phyloP scores from a whole-genome alignment of 2,888 invertebrate genomes.

The Brachyopa scutellaris region DNA sequence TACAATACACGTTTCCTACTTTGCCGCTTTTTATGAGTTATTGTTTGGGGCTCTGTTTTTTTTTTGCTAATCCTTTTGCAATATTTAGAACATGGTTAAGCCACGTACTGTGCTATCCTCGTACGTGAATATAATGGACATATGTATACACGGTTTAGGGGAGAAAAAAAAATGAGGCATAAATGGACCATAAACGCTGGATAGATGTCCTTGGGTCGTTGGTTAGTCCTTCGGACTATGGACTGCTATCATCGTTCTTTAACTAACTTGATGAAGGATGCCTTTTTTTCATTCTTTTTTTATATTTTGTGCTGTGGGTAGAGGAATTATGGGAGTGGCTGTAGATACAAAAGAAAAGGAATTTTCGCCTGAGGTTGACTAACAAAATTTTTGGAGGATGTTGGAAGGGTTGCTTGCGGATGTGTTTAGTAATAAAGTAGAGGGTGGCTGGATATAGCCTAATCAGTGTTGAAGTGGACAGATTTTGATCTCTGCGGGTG shows the following conservation, averaged over 20 bases:
- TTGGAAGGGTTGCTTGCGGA: constrained; percentile 21
- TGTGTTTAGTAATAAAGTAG: constrained; percentile 7
- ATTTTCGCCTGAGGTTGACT: constrained; percentile 27
- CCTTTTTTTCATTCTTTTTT: neutral
- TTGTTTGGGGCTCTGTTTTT: constrained; percentile 8
- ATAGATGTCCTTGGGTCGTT: constrained; percentile 25
- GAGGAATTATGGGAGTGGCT: constrained; percentile 2
- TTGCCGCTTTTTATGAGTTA: constrained; percentile 7
- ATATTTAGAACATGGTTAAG: constrained; percentile 33
- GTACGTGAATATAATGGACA: constrained; percentile 14
- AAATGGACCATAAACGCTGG: constrained; percentile 25
- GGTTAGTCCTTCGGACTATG: constrained; percentile 12
- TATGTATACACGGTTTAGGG: neutral
- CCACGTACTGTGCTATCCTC: constrained; percentile 22
- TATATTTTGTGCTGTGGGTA: neutral
- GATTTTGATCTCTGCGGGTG: constrained; percentile 40
- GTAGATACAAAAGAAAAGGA: constrained; percentile 43
- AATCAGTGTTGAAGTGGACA: constrained; percentile 52
- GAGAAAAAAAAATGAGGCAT: constrained; percentile 20
- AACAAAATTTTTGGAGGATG: constrained; percentile 27
- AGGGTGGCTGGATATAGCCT: constrained; percentile 26
- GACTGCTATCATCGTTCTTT: constrained; percentile 33
- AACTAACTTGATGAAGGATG: constrained; percentile 33
- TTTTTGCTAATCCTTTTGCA: constrained; percentile 41
- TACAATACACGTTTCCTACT: neutral